Evolutionary conservation across 2,888 invertebrate species (phyloP).

Genomic region (Gisinianus flammeolus): DNA sequence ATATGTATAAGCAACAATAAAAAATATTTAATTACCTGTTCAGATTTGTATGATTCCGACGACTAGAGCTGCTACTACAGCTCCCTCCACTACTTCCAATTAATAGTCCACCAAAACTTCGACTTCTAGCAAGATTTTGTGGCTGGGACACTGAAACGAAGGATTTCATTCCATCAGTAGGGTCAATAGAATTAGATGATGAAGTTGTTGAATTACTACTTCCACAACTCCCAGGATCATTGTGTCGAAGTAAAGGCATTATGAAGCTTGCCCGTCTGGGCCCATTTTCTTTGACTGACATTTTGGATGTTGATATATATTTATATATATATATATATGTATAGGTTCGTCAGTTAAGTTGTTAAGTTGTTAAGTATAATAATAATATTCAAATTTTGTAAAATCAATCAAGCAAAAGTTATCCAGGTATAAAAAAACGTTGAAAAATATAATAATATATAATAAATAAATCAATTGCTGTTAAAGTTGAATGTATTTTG

Average conservation of each 20-base stretch:
- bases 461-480: not conserved
- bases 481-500: not conserved
- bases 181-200: slow-evolving; percentile 32
- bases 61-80: slow-evolving; percentile 11
- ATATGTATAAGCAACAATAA: not conserved
- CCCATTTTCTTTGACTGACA: slow-evolving; percentile 23
- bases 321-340: not conserved
- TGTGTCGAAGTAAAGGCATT: slow-evolving; percentile 33
- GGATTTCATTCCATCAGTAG: slow-evolving; percentile 9
- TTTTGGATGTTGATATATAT: not conserved
- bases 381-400: not conserved
- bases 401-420: not conserved
- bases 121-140: slow-evolving; percentile 32
- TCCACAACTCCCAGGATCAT: slow-evolving; percentile 34
- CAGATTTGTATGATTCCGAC: slow-evolving; percentile 12
- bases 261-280: slow-evolving; percentile 24
- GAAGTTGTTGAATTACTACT: slow-evolving; percentile 32
- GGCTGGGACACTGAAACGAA: not conserved
- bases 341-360: not conserved
- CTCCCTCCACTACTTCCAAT: slow-evolving; percentile 19
- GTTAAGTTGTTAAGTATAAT: not conserved
- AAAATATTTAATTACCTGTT: not conserved
- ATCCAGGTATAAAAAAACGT: not conserved
- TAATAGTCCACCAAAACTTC: slow-evolving; percentile 38
- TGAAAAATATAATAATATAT: not conserved